These are phyloP conservation scores for Drosophila borborema DNA, from an alignment of 2,888 invertebrate genomes.

Conservation along the genomic window DNA sequence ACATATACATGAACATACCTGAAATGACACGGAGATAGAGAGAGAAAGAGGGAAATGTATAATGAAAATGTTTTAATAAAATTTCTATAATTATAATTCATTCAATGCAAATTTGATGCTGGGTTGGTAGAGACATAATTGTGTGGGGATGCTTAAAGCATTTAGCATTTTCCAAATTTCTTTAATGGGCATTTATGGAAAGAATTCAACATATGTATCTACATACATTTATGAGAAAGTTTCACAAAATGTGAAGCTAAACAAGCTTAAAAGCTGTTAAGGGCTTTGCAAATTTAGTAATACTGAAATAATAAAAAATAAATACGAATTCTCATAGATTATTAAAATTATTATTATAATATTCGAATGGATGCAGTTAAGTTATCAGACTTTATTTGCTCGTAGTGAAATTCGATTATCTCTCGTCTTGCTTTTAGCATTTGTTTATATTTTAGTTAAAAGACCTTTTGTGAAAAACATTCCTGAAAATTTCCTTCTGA, in stretches of 20 bases:
- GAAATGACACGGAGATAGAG: slow-evolving; percentile 33
- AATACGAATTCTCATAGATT: too few relatives aligned
- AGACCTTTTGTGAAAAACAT: too few relatives aligned
- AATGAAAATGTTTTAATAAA: slow-evolving; percentile 38
- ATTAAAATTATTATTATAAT: too few relatives aligned
- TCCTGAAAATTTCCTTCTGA: background rate
- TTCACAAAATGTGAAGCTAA: background rate
- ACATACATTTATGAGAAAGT: background rate
- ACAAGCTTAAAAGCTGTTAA: background rate
- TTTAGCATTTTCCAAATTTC: background rate
- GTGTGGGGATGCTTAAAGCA: background rate
- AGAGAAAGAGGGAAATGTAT: background rate
- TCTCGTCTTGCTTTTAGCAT: too few relatives aligned
- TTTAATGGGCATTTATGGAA: background rate
- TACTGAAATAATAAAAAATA: too few relatives aligned
- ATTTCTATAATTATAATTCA: slow-evolving; percentile 46
- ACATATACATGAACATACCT: slow-evolving; percentile 37
- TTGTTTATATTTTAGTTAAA: too few relatives aligned
- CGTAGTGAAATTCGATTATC: too few relatives aligned
- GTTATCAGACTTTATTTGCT: too few relatives aligned
- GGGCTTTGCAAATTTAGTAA: too few relatives aligned
- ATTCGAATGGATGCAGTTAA: too few relatives aligned
- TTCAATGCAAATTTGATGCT: slow-evolving; percentile 6
- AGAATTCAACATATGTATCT: background rate
- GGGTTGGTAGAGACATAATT: background rate